Base-by-base conservation (phyloP, 1,140 invertebrate species). In the Drosophila dunni region DNA sequence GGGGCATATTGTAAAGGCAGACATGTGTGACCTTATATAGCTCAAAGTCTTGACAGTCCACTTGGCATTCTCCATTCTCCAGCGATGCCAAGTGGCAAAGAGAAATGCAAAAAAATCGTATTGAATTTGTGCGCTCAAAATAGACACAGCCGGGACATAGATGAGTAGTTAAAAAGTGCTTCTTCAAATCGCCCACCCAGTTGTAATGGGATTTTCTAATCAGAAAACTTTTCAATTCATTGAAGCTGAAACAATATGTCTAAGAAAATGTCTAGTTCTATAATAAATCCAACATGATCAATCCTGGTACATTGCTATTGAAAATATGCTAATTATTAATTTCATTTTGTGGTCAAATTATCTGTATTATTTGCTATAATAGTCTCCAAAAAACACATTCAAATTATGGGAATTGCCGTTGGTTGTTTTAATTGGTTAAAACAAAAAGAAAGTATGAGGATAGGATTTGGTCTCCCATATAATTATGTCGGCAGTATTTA, bases 11-110 rank as follows among this genome's bases (percentile, higher is more conserved):
- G 63, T 65, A 62, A 57, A 77, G 65, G 72, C 78, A 80, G 82
- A 88, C 74, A 82, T 79, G 71, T 79, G 75, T 70, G 83, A 86
- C 83, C 79, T 86, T 86, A 88, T 86, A 88, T 88, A 82, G 83
- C 88, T 73, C 79, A 82, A 65, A 62, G 57, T 67, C 75, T 76
- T 84, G 67, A 78, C 53, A 17, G 36, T 2, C 53, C 36, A 42
- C 53, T 56, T n/a, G 66, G 79, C 79, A 81, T 75, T 85, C 84
- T 73, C 81, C 81, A 81, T 67, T 70, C 67, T 29, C 40, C 53
- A 33, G 29, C 44, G 3, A 13, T 1, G 29, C 50, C 61, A 48
- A 73, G 58, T 78, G 72, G 71, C 54, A 45, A 70, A 66, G 40
- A 82, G 79, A 84, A 84, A 83, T 84, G 51, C 71, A 40, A 53